phyloP scores from a whole-genome alignment of 1,140 invertebrate species.

The Cyclina sinensis region DNA sequence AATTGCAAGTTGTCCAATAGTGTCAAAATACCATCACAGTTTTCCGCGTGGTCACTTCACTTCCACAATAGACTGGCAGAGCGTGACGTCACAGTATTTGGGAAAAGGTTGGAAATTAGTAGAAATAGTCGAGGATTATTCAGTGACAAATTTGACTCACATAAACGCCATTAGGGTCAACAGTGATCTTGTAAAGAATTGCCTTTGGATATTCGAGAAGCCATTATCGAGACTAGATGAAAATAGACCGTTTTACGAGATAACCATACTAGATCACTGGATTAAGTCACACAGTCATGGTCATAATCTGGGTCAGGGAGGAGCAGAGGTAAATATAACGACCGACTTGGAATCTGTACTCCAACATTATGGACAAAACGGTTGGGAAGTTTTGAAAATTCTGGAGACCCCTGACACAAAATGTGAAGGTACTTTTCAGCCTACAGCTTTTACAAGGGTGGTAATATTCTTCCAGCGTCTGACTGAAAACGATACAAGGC shows the following conservation, averaged over 20 bases:
- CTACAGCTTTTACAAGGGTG: neutral
- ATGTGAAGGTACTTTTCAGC: neutral
- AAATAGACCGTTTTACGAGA: neutral
- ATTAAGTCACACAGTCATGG: neutral
- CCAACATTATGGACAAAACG: neutral
- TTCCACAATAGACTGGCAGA: neutral
- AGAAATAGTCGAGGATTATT: neutral
- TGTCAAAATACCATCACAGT: neutral
- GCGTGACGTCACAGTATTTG: neutral
- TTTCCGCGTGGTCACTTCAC: neutral
- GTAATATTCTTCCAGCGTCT: slow-evolving; percentile 30
- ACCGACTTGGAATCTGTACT: slow-evolving; percentile 22
- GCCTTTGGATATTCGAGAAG: slow-evolving; percentile 48
- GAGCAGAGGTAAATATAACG: neutral
- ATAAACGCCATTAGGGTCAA: neutral
- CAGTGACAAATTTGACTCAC: neutral
- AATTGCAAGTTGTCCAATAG: neutral
- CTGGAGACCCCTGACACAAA: neutral
- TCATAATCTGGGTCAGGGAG: neutral
- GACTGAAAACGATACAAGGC: neutral
- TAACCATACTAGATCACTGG: slow-evolving; percentile 34
- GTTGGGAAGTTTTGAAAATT: slow-evolving; percentile 26
- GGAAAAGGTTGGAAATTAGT: slow-evolving; percentile 30
- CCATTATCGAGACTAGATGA: slow-evolving; percentile 4
- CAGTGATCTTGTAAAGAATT: neutral